phyloP scores from a whole-genome alignment of 2,113 vertebrate genomes.

The Peromyscus californicus region DNA sequence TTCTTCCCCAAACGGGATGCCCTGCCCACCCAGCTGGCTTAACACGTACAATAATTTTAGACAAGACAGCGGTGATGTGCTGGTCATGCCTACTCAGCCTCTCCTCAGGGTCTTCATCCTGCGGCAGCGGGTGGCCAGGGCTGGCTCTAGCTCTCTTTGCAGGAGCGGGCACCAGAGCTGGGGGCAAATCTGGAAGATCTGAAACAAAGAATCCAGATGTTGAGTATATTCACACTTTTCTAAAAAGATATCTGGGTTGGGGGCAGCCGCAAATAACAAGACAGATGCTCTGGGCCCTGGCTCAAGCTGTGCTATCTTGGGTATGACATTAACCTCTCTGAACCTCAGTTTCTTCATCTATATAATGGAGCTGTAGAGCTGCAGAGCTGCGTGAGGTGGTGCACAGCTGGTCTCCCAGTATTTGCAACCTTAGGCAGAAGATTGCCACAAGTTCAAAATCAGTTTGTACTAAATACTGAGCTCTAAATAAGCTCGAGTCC shows the following conservation, averaged over 20 bases:
- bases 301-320: not conserved
- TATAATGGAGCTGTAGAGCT: not conserved
- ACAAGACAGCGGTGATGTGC: conserved; percentile 96
- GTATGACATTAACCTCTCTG: not conserved
- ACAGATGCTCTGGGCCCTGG: not conserved
- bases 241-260: not conserved
- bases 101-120: conserved; percentile 92
- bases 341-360: not conserved
- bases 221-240: not conserved
- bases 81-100: conserved; percentile 91
- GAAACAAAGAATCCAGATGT: not conserved
- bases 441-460: not conserved
- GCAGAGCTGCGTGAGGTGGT: not conserved
- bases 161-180: conserved; percentile 93
- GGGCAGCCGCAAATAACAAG: not conserved
- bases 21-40: not conserved
- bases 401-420: not conserved
- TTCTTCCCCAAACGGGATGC: not conserved
- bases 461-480: not conserved
- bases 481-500: not conserved
- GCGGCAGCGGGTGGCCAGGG: conserved; percentile 87
- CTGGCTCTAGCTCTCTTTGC: conserved; percentile 94
- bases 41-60: conserved; percentile 94
- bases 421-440: not conserved
- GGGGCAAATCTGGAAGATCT: conserved; percentile 94